A percentile compares a stretch with the other conserved stretches of the same genome.
Evolutionary conservation across 2,888 invertebrate genomes (phyloP).

Genomic region (Lycophotia porphyrea): DNA sequence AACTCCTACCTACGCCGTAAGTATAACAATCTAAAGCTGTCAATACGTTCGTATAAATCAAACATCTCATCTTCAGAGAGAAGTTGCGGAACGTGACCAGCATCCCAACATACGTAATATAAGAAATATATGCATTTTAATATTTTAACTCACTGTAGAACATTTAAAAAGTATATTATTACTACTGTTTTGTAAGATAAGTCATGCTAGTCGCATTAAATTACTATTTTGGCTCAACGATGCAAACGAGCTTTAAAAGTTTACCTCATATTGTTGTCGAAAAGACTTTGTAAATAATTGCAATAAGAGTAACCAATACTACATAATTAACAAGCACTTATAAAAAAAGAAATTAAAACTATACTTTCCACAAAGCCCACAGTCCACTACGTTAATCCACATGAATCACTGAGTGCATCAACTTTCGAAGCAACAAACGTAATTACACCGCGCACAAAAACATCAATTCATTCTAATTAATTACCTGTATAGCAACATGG

Average conservation of each 20-base stretch:
- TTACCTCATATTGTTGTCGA: neutral
- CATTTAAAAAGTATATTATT: neutral
- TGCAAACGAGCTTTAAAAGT: neutral
- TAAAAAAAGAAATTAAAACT: neutral
- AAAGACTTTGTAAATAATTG: neutral
- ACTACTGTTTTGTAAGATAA: neutral
- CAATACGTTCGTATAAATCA: constrained; percentile 56
- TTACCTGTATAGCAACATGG: constrained; percentile 81
- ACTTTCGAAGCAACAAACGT: constrained; percentile 42
- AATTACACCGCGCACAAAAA: constrained; percentile 60
- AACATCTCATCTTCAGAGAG: constrained; percentile 41
- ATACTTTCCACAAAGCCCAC: neutral
- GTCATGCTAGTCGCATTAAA: neutral
- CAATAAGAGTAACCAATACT: neutral
- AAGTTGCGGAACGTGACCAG: constrained; percentile 41
- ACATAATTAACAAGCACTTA: neutral
- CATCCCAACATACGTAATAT: neutral
- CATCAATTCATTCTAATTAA: constrained; percentile 82
- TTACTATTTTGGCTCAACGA: neutral
- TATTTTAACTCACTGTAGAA: neutral
- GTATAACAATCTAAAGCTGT: constrained; percentile 36
- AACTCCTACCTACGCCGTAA: neutral
- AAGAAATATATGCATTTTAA: constrained; percentile 15
- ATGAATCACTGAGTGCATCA: constrained; percentile 33
- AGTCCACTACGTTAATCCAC: constrained; percentile 39